Percentiles rank a stretch among this genome's conserved stretches.
Conservation (phyloP, 2,797 vertebrate genomes). For the Hypotaenidia okinawae region DNA sequence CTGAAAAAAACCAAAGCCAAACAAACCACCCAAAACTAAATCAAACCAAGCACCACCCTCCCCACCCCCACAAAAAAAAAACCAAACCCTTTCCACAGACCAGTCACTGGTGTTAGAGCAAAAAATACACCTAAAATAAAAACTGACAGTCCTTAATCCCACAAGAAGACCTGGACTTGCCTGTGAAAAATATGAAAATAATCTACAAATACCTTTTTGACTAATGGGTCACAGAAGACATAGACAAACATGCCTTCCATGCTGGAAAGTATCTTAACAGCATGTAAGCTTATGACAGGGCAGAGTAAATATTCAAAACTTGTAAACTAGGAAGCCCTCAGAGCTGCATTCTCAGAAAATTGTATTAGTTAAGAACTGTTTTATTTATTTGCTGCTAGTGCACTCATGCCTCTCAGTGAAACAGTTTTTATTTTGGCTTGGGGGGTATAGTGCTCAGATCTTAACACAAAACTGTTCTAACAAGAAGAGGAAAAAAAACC, state of each 20-base stretch:
- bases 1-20: neutral
- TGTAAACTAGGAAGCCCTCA: neutral
- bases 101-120: neutral
- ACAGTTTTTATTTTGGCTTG: neutral
- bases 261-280: neutral
- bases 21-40: neutral
- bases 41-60: no score
- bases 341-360: neutral
- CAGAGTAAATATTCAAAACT: neutral
- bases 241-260: neutral
- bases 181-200: neutral
- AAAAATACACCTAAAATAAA: neutral
- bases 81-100: neutral
- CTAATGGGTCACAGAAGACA: neutral
- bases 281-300: neutral
- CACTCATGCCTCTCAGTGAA: rapidly evolving
- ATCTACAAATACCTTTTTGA: neutral
- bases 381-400: neutral
- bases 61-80: no score
- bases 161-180: neutral
- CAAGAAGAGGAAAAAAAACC: neutral
- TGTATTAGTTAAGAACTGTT: neutral
- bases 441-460: neutral
- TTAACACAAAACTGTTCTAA: neutral
- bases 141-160: neutral